These are phyloP conservation scores for Semibalanus balanoides DNA, from an alignment of 1,140 invertebrate species.

Conservation along the genomic window DNA sequence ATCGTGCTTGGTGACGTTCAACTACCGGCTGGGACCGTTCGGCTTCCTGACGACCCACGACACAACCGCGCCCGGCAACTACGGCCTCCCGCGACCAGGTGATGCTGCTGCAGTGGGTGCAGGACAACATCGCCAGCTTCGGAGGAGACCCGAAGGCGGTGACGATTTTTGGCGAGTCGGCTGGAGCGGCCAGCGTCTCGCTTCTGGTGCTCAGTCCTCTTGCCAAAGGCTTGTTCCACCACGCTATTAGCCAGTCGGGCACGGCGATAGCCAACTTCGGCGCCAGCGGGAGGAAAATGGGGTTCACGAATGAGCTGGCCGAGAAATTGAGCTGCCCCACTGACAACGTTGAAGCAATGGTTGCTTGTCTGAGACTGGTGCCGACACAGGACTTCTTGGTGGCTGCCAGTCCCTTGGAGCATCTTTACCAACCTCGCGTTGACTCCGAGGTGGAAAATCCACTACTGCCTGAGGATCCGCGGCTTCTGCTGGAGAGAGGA, in stretches of 20 bases:
- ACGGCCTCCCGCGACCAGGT: constrained; percentile 72
- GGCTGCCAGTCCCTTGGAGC: no score
- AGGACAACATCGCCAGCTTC: constrained; percentile 38
- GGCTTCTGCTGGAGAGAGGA: no score
- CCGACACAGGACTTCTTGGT: no score
- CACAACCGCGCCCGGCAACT: constrained; percentile 81
- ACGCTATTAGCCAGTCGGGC: constrained; percentile 19
- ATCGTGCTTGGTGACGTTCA: constrained; percentile 90
- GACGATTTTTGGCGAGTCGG: constrained; percentile 44
- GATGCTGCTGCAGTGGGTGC: constrained; percentile 47
- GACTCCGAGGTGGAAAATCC: no score
- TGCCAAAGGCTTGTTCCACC: constrained; percentile 26
- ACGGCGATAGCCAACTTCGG: no score
- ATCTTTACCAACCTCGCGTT: no score
- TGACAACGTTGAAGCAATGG: no score
- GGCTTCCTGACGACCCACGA: constrained; percentile 87
- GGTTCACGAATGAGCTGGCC: no score
- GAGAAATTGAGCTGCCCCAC: no score
- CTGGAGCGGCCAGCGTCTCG: constrained; percentile 38
- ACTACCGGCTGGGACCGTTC: constrained; percentile 80
- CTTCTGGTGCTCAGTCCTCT: constrained; percentile 33
- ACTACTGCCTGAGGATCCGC: no score
- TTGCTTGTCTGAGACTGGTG: no score
- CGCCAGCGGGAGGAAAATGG: no score
- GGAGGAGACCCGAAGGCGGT: constrained; percentile 39